These are phyloP conservation scores for Darevskia mixta DNA, from an alignment of 2,797 vertebrate genomes.

Conservation along the genomic window DNA sequence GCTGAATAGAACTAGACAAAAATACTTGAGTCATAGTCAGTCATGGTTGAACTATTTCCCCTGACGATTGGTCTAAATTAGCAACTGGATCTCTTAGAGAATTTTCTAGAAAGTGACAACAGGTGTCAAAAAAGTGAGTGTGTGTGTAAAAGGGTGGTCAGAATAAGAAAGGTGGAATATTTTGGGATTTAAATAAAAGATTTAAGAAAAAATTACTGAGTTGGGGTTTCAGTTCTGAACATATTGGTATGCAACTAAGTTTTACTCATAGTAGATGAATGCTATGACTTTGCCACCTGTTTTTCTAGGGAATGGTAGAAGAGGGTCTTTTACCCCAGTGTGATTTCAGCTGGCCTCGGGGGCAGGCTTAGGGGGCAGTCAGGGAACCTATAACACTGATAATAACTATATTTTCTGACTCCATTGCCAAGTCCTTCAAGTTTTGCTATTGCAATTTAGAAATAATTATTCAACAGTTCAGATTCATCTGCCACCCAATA, in stretches of 20 bases:
- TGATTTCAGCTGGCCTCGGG: too few species aligned
- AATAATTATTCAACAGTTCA: slow-evolving; percentile 24
- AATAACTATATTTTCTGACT: slow-evolving; percentile 1
- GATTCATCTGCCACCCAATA: slow-evolving; percentile 24
- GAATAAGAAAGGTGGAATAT: background rate
- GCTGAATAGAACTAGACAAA: background rate
- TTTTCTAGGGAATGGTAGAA: too few species aligned
- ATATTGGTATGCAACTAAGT: background rate
- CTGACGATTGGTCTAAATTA: slow-evolving; percentile 7
- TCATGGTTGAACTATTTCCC: slow-evolving; percentile 38
- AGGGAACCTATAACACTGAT: too few species aligned
- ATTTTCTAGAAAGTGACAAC: slow-evolving; percentile 39
- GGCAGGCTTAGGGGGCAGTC: too few species aligned
- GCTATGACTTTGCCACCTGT: too few species aligned
- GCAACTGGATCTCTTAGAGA: slow-evolving; percentile 41
- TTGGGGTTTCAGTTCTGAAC: background rate
- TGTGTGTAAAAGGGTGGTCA: too few species aligned
- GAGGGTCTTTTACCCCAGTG: too few species aligned
- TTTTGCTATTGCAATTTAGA: background rate
- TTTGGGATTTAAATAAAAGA: background rate
- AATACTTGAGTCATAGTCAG: slow-evolving; percentile 35
- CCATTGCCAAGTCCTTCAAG: slow-evolving; percentile 16
- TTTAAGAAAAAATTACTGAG: background rate
- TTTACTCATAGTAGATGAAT: too few species aligned
- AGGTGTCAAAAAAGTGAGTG: background rate